Evolutionary conservation across 2,797 vertebrate genomes (phyloP), one percentile per base, ranked within the genome.

Genomic region (Trematomus bernacchii): DNA sequence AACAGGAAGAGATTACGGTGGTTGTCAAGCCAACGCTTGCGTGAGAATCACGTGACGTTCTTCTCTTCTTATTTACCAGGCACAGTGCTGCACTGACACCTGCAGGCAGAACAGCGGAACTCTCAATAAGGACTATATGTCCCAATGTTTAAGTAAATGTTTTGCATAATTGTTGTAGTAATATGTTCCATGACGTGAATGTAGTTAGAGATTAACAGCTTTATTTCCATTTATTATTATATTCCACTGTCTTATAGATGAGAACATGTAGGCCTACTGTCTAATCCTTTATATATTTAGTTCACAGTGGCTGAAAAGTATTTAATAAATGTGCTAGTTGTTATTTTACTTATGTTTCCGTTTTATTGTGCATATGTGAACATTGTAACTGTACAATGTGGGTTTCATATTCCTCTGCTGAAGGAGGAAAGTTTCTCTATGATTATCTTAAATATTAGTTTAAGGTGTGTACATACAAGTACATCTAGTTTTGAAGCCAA

Each of bases 1-100:
- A 55, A 46, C 54, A 33, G 42, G 3, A 43, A n/a, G 40, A 50
- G 88, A 83, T 85, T 85, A 85, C 67, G 58, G 44, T 30, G 48
- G 91, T 93, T 91, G 90, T 85, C 90, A 91, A 62, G 89, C 67
- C 91, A 92, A 93, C 91, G 54, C 65, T 63, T 86, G 79, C 27
- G 57, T 40, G 0, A 33, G 6, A 66, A 10, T 85, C 87, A 87
- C 66, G 65, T 89, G 87, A 85, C 12, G 15, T 63, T 73, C 76
- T 86, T 85, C 77, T 85, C 73, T 8, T 33, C 62, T 55, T 10
- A 4, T 18, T 47, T 54, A 7, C 21, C 15, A 4, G 19, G 0
- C 3, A 4, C 19, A 4, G 19, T 1, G 21, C 47, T 66, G 61
- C 77, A 73, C 75, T 78, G 87, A 53, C 87, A 76, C 0, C 83